Evolutionary conservation across 2,113 vertebrate species (phyloP), one percentile per base, ranked within the genome.

Genomic region (Nicator chloris): DNA sequence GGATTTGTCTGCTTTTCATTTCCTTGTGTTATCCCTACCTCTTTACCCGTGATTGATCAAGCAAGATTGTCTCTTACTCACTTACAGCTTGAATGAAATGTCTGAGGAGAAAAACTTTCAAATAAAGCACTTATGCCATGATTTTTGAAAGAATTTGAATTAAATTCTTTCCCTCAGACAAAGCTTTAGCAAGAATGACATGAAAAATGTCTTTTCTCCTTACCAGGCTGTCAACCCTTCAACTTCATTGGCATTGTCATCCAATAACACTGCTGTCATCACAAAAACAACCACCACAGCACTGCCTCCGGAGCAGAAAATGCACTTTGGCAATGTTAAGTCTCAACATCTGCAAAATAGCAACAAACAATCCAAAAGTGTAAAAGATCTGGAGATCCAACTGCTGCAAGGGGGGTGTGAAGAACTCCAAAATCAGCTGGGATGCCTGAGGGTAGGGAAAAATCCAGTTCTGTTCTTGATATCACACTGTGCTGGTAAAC

Each of bases 381-480:
- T 30, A 9, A 90, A 93, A 64, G 95, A 93, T 59, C 15, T 92
- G 68, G 95, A 96, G 75, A 92, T 92, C 33, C 82, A 82, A 0
- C 47, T 91, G 40, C 90, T 97, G 63, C 96, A 95, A 72, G 42
- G 87, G 24, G 93, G 91, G 39, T 77, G 92, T 2, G 83, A 97
- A 61, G 92, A 96, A 8, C 91, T 96, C 37, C 94, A 84, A 57
- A 95, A 77, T 65, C 90, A 71, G 24, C 95, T 96, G 21, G 94
- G 88, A 31, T 93, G 82, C 44, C 85, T 90, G 50, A 94, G 95
- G 96, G 95, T 89, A 82, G 68, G 91, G 92, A 56, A 59, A 86
- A 83, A 70, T 37, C 44, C 39, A 65, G 6, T 64, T 88, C 37
- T 76, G 2, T 22, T 91, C n/a, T 53, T 68, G 27, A 12, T 56